Conservation (phyloP, 2,888 invertebrate species). For the Dione vanillae region DNA sequence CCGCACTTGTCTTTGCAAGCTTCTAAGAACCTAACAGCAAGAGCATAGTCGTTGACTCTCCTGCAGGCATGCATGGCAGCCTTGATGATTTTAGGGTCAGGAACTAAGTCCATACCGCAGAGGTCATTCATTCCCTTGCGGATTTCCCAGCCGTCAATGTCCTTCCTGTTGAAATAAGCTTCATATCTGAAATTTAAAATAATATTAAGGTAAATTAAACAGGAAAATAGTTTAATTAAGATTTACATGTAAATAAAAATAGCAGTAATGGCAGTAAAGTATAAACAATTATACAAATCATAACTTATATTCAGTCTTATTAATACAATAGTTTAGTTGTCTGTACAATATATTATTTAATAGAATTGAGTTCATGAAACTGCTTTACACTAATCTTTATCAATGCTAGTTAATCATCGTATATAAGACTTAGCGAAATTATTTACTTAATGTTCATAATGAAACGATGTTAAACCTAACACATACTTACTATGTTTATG, state of each 20-base stretch:
- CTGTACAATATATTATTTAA: neutral
- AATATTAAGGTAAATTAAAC: slow-evolving; percentile 9
- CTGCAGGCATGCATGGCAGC: slow-evolving; percentile 96
- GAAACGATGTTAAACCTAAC: neutral
- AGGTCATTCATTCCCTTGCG: slow-evolving; percentile 96
- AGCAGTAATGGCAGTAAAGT: no score
- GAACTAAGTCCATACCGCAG: slow-evolving; percentile 94
- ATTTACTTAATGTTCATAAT: neutral
- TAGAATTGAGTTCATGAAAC: neutral
- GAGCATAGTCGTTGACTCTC: slow-evolving; percentile 95
- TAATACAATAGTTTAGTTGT: no score
- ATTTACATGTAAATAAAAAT: neutral
- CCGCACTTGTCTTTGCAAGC: slow-evolving; percentile 96
- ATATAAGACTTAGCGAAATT: neutral
- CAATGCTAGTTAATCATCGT: no score
- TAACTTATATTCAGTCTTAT: no score
- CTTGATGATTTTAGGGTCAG: slow-evolving; percentile 94
- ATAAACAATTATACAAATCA: no score
- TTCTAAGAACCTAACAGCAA: slow-evolving; percentile 97
- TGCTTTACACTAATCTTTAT: neutral
- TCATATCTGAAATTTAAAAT: slow-evolving; percentile 85
- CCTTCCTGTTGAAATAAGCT: slow-evolving; percentile 92
- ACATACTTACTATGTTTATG: neutral
- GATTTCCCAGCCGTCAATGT: slow-evolving; percentile 97
- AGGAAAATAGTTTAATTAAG: neutral